Base-by-base conservation (phyloP, 2,888 invertebrate genomes). In the Myopa testacea region DNA sequence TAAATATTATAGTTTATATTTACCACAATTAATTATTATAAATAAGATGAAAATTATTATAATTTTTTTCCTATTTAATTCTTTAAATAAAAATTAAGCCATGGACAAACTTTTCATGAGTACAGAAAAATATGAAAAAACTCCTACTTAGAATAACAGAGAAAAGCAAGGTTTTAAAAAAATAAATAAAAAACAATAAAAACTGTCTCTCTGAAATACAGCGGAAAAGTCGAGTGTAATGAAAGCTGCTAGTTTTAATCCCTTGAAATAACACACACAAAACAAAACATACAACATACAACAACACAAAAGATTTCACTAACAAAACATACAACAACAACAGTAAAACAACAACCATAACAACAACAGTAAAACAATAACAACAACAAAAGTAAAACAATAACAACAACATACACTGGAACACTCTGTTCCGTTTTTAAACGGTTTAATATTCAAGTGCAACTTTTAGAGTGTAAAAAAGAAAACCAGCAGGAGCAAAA, bases 361-460 rank as follows among this genome's bases (percentile, higher is more conserved):
- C 50, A 50, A 50, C 50, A 14, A 50, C 8, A 8, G 8, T 50
- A 50, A 50, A 50, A 14, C 50, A 50, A 50, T 12, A 50, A 50
- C 1, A 50, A 50, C 50, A 50, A 50, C 50, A 14, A 50, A 1
- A 8, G 8, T 50, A 50, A 50, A 50, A 14, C 50, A 50, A 50
- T 12, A 50, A 50, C 50, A 50, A 50, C 7, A 26, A 26, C 26
- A 26, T 26, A 26, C 26, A 26, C 45, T 16, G 2, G 55, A 45
- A 45, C 55, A 16, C 14, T 14, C 4, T n/a, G n/a, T 55, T 8
- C 14, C 55, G n/a, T n/a, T 14, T 14, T 16, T n/a, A n/a, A 55
- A 55, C 55, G 55, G 55, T 55, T 55, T 55, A 55, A 55, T 55
- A n/a, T 55, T 55, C 55, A 55, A 55, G 55, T 16, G n/a, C 55